Percentiles rank a stretch among this genome's conserved stretches.
These are phyloP conservation scores for Oscheius sp. DNA, from an alignment of 2,888 invertebrate genomes.

Conservation along the genomic window DNA sequence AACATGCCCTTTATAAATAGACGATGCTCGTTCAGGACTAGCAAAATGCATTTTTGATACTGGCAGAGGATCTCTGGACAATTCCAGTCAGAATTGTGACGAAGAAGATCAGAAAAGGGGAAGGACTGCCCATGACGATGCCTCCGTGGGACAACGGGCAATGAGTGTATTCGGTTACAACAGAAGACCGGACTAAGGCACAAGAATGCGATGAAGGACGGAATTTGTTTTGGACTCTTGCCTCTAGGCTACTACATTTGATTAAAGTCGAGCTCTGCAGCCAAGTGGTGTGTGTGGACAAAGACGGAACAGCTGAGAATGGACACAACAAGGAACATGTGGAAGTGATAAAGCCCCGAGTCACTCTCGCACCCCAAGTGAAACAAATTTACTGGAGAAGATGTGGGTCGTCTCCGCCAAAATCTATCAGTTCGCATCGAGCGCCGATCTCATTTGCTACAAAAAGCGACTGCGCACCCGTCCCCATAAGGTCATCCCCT, in stretches of 20 bases:
- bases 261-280: no score
- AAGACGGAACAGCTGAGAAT: not conserved
- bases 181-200: slow-evolving; percentile 15
- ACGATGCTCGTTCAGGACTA: not conserved
- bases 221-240: no score
- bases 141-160: not conserved
- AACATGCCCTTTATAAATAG: not conserved
- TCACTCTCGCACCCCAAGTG: not conserved
- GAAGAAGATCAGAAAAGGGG: not conserved
- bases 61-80: not conserved
- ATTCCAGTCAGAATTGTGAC: not conserved
- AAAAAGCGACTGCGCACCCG: slow-evolving; percentile 32
- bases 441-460: slow-evolving; percentile 38
- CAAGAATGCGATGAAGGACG: no score
- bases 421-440: slow-evolving; percentile 38
- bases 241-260: no score
- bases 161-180: slow-evolving; percentile 27
- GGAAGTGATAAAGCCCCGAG: slow-evolving; percentile 11
- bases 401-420: slow-evolving; percentile 35
- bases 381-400: slow-evolving; percentile 32
- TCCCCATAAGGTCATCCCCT: slow-evolving; percentile 34
- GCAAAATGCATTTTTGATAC: not conserved
- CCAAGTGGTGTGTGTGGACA: no score
- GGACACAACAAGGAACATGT: slow-evolving; percentile 9
- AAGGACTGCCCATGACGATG: no score